Evolutionary conservation across 2,888 invertebrate genomes (phyloP), one percentile per base, ranked within the genome.

Genomic region (Pelosia muscerda): DNA sequence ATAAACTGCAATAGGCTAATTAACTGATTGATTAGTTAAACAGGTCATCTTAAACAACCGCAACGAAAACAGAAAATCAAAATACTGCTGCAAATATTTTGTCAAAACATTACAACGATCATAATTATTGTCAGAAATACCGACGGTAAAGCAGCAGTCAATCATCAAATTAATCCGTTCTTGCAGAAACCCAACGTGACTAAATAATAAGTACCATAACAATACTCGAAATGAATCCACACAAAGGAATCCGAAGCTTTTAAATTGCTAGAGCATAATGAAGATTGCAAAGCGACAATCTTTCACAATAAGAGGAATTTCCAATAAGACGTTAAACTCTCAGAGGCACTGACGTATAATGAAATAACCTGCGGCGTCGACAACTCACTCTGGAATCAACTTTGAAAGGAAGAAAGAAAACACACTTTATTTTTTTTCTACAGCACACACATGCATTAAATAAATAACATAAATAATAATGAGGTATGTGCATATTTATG

Each of bases 281-380:
- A 81, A 79, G 79, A 76, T 65, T 23, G 70, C 53, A 38, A 49
- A 38, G 74, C 66, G 71, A 80, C 71, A 76, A 78, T 78, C 78
- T 76, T 74, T 66, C 56, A 76, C 81, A 81, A 81, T 80, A 66
- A 55, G 19, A 70, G 69, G 74, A 74, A 81, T 81, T 82, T 81
- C 74, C 80, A 82, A 81, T 81, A 82, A 78, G 71, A 65, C 68
- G 56, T 63, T 54, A 38, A 22, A 62, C 58, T 59, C 55, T 22
- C 54, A 53, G 54, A 66, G 23, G 34, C 60, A 28, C 42, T 54
- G 61, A 54, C 54, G 34, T 73, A 69, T 80, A 80, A 80, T 80
- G 69, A 80, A 80, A 80, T 82, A 73, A 77, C 70, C 75, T 66
- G 58, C 69, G 56, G 61, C 38, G 55, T 55, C 28, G 26, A 66